phyloP scores from a whole-genome alignment of 2,797 vertebrate species.

The Centroberyx gerrardi region DNA sequence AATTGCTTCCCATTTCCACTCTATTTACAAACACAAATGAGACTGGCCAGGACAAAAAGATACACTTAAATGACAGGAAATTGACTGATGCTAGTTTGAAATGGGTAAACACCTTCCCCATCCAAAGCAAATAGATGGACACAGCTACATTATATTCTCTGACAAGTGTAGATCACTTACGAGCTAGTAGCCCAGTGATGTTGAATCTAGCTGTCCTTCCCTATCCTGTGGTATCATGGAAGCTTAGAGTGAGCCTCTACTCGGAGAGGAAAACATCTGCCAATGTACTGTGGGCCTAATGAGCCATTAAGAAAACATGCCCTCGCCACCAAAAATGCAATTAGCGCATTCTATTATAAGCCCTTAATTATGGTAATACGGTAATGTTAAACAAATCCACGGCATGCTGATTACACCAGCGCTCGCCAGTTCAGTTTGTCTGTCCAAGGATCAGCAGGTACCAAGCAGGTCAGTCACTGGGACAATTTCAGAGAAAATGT shows the following conservation, averaged over 20 bases:
- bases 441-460: slow-evolving; percentile 84
- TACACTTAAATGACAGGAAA: slow-evolving; percentile 82
- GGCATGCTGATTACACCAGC: slow-evolving; percentile 83
- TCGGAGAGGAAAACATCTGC: slow-evolving; percentile 85
- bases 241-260: slow-evolving; percentile 74
- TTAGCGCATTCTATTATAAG: slow-evolving; percentile 90
- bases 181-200: slow-evolving; percentile 49
- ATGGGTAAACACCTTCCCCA: slow-evolving; percentile 71
- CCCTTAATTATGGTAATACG: slow-evolving; percentile 89
- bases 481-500: slow-evolving; percentile 84
- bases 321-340: slow-evolving; percentile 89
- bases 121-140: slow-evolving; percentile 58
- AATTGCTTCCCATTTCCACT: slow-evolving; percentile 86
- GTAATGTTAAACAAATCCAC: slow-evolving; percentile 89
- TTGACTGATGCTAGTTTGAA: slow-evolving; percentile 71
- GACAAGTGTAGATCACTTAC: slow-evolving; percentile 59
- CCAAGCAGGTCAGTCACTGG: slow-evolving; percentile 82
- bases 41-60: slow-evolving; percentile 72
- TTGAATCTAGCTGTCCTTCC: slow-evolving; percentile 37
- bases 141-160: slow-evolving; percentile 60
- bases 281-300: slow-evolving; percentile 86
- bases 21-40: slow-evolving; percentile 81
- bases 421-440: slow-evolving; percentile 80
- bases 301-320: slow-evolving; percentile 89
- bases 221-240: slow-evolving; percentile 65